These are phyloP conservation scores for Eurystomus glaucurus DNA, from an alignment of 2,797 vertebrate species.

Conservation along the genomic window DNA sequence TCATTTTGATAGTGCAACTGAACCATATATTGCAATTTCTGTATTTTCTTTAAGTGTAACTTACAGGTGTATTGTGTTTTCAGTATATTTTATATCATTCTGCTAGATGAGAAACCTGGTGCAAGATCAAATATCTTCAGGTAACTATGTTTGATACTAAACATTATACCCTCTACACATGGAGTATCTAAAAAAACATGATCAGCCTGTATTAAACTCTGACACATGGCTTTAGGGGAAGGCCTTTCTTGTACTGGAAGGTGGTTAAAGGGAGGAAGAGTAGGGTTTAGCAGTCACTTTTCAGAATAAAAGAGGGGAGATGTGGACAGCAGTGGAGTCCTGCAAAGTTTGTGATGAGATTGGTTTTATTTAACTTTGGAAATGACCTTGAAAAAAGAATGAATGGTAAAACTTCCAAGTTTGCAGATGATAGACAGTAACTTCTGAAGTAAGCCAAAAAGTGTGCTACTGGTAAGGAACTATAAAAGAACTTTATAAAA, in stretches of 20 bases:
- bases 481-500: neutral
- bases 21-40: neutral
- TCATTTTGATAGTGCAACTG: rapidly evolving
- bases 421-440: neutral
- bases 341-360: neutral
- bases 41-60: neutral
- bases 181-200: neutral
- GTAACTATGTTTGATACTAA: neutral
- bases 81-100: neutral
- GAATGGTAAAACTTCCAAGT: neutral
- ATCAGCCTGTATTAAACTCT: neutral
- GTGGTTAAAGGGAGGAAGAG: neutral
- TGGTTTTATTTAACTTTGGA: neutral
- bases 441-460: neutral
- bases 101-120: neutral
- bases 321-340: neutral
- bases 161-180: neutral
- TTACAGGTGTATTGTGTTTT: neutral
- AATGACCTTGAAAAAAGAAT: neutral
- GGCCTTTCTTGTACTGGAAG: neutral
- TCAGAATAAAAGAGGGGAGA: neutral
- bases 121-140: neutral
- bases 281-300: neutral
- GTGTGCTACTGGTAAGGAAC: neutral
- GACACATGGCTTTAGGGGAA: neutral